These are phyloP conservation scores for Lepidurus arcticus DNA, from an alignment of 1,140 invertebrate species.

Conservation along the genomic window DNA sequence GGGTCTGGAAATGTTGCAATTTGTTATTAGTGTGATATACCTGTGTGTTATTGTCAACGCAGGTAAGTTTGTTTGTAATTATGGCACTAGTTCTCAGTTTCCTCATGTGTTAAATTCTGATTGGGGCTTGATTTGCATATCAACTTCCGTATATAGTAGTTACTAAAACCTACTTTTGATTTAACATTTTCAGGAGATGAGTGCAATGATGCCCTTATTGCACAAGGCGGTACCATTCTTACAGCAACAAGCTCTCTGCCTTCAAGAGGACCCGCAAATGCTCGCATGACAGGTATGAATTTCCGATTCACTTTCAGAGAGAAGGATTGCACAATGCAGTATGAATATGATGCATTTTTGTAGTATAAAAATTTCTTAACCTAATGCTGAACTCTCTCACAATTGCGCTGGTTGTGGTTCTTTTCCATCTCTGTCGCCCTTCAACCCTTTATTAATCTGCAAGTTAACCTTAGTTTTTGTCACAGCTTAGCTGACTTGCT, in stretches of 20 bases:
- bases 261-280: conserved; percentile 72
- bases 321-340: neutral
- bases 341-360: too few relatives aligned
- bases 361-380: too few relatives aligned
- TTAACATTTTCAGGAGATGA: conserved; percentile 52
- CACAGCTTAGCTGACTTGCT: conserved; percentile 12
- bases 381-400: too few relatives aligned
- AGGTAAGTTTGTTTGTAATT: conserved; percentile 3
- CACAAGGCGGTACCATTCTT: conserved; percentile 54
- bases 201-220: conserved; percentile 71
- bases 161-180: neutral
- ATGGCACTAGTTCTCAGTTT: neutral
- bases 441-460: neutral
- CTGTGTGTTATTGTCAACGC: conserved; percentile 10
- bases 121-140: neutral
- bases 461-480: neutral
- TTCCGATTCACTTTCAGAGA: conserved; percentile 30
- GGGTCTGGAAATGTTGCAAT: neutral
- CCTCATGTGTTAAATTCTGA: neutral
- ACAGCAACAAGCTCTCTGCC: conserved; percentile 69
- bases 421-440: neutral
- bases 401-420: too few relatives aligned
- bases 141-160: neutral
- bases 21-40: neutral
- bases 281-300: conserved; percentile 68